Evolutionary conservation across 2,113 vertebrate genomes (phyloP), one percentile per base, ranked within the genome.

Genomic region (Pipa parva): DNA sequence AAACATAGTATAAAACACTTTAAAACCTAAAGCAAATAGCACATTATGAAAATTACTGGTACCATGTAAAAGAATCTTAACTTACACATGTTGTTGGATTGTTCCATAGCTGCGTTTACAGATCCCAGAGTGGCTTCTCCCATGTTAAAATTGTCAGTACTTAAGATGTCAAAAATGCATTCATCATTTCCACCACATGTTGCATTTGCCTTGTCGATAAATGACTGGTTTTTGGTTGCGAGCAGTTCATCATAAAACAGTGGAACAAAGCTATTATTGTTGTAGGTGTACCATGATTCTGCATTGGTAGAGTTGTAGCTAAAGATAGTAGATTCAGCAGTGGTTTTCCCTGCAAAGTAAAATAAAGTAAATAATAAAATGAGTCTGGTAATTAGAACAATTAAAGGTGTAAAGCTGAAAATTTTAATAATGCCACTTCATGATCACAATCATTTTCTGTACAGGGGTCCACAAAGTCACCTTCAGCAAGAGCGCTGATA

Each of bases 231-330:
- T 2, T 7, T 72, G 5, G 42, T 57, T 20, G 20, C 5, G 20
- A 74, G 63, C 13, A 74, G 37, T 46, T 72, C 50, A 45, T 74
- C 73, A 21, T 74, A 74, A 67, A 74, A 74, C 22, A 22, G 24
- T 11, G 73, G 73, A 21, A 72, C 69, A 74, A 74, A 74, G 22
- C 55, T 72, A 22, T 74, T 74, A 27, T 74, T 67, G 42, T 74
- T 74, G 37, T 66, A 74, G 11, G 73, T 74, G 31, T 65, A 20
- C 73, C 73, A 74, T 26, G 57, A 50, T 48, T 74, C 73, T 17
- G 39, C 63, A 12, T 15, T 6, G 15, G 68, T 39, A 12, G 39
- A 31, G 33, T 74, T 67, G 27, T 74, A 74, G 15, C 37, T 67
- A 51, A 74, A 74, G n/a, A 74, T 22, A 22, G 49, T 74, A 50